Evolutionary conservation across 2,888 invertebrate species (phyloP).

Genomic region (Cheilosia urbana): DNA sequence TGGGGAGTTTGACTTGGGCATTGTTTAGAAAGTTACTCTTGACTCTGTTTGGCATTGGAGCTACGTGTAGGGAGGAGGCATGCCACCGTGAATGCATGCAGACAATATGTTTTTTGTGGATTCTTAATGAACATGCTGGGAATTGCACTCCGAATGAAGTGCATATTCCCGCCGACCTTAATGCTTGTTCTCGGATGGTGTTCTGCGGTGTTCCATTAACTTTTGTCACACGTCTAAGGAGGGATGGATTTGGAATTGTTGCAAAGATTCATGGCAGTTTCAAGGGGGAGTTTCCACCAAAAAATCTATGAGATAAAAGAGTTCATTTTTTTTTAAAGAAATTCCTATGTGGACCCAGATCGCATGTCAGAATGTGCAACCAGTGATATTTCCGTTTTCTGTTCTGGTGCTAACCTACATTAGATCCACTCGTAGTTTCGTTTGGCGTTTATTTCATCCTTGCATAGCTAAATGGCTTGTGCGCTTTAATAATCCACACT

Average conservation of each 20-base stretch:
- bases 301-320: no score
- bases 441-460: no score
- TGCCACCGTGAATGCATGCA: conserved; percentile 12
- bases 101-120: conserved; percentile 44
- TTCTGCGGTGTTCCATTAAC: conserved; percentile 16
- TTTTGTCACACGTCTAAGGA: conserved; percentile 27
- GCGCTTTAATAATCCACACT: no score
- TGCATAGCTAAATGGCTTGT: no score
- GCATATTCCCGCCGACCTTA: conserved; percentile 41
- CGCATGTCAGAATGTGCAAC: no score
- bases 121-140: conserved; percentile 63
- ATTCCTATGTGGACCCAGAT: no score
- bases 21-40: conserved; percentile 61
- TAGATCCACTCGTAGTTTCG: no score
- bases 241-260: conserved; percentile 11
- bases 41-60: conserved; percentile 11
- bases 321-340: no score
- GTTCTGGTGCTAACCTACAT: no score
- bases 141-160: conserved; percentile 34
- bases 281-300: no score
- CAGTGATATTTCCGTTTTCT: no score
- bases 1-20: conserved; percentile 37
- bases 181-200: conserved; percentile 25
- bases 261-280: conserved; percentile 1
- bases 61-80: conserved; percentile 4